A percentile compares a stretch with the other conserved stretches of the same genome.
Evolutionary conservation across 2,888 invertebrate species (phyloP).

Genomic region (Lochmaea crataegi): DNA sequence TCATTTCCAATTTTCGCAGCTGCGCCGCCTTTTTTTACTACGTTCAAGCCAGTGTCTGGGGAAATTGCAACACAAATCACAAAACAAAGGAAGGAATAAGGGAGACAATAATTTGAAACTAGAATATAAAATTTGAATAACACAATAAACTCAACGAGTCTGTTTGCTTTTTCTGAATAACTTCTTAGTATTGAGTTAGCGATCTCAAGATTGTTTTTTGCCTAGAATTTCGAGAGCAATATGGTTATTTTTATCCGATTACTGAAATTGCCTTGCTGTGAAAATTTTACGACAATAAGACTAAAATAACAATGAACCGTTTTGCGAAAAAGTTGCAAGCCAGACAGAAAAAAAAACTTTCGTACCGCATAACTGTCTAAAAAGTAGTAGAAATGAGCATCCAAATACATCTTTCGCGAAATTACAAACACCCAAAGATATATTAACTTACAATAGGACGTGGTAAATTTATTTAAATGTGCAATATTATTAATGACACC

Average conservation of each 20-base stretch:
- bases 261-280: constrained; percentile 31
- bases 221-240: constrained; percentile 45
- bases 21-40: constrained; percentile 20
- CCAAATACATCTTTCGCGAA: too few relatives aligned
- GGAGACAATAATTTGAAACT: constrained; percentile 45
- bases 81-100: constrained; percentile 44
- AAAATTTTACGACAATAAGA: neutral
- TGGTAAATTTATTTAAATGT: neutral
- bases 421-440: too few relatives aligned
- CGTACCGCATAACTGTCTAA: neutral
- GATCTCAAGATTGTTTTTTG: constrained; percentile 55
- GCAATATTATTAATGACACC: neutral
- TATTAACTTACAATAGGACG: too few relatives aligned
- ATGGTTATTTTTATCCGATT: constrained; percentile 39
- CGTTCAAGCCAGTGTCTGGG: constrained; percentile 21
- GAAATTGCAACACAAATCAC: constrained; percentile 38
- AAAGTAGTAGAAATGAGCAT: too few relatives aligned
- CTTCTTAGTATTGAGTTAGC: constrained; percentile 57
- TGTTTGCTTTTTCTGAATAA: constrained; percentile 51
- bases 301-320: neutral
- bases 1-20: constrained; percentile 27
- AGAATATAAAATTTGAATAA: constrained; percentile 55
- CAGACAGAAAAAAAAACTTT: neutral
- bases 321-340: neutral
- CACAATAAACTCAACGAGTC: constrained; percentile 51